Conservation (phyloP, 2,888 invertebrate genomes). For the Drosophila anomelani region DNA sequence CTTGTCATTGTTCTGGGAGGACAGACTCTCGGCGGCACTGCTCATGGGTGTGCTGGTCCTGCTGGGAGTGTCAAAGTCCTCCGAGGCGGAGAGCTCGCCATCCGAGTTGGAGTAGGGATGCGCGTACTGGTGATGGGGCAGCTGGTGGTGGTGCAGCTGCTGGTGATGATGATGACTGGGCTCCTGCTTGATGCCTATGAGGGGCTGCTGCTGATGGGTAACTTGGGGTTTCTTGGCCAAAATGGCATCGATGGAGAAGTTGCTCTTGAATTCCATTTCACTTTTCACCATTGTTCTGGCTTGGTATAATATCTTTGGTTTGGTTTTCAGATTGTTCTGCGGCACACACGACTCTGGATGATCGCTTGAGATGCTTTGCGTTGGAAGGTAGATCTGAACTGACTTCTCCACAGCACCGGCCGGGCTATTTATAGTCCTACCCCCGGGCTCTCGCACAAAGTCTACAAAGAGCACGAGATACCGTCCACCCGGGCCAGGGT, state of each 20-base stretch:
- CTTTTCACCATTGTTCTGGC: constrained; percentile 80
- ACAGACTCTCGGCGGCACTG: constrained; percentile 80
- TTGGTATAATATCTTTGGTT: background rate
- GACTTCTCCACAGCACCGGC: constrained; percentile 59
- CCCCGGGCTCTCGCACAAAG: constrained; percentile 49
- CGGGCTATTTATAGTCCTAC: constrained; percentile 78
- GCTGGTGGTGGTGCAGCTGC: constrained; percentile 25
- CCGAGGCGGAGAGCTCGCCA: constrained; percentile 79
- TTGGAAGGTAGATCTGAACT: constrained; percentile 65
- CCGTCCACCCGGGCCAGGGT: constrained; percentile 4
- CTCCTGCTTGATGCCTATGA: constrained; percentile 40
- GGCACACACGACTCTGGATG: constrained; percentile 48
- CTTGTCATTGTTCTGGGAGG: constrained; percentile 66
- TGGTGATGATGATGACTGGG: constrained; percentile 50
- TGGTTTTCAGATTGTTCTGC: constrained; percentile 1
- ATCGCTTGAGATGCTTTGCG: constrained; percentile 37
- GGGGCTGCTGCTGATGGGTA: constrained; percentile 24
- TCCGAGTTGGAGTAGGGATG: constrained; percentile 72
- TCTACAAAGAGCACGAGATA: constrained; percentile 34
- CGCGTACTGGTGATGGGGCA: constrained; percentile 32
- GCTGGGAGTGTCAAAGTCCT: constrained; percentile 82
- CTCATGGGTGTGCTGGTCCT: constrained; percentile 84
- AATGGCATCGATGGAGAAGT: constrained; percentile 92
- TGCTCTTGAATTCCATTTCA: constrained; percentile 87
- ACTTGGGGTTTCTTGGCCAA: constrained; percentile 86